Percentiles rank a stretch among this genome's conserved stretches.
phyloP scores from a whole-genome alignment of 2,888 invertebrate species.

The Eurytoma californica region DNA sequence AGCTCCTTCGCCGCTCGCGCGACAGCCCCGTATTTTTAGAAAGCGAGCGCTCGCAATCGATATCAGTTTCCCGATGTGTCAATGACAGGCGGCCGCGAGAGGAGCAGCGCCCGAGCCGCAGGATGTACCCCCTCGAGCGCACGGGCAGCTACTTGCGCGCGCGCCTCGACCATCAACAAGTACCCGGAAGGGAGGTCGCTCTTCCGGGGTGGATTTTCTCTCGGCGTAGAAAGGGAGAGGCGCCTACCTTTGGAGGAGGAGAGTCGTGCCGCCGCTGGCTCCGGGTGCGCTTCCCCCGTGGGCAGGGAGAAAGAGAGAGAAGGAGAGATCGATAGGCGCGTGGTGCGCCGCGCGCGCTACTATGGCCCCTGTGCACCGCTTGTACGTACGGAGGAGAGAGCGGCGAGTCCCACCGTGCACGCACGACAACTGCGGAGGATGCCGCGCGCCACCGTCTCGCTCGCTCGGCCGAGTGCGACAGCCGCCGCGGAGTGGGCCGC shows the following conservation, averaged over 20 bases:
- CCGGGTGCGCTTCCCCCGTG: constrained; percentile 1
- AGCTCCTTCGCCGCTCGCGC: neutral
- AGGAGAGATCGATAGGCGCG: constrained; percentile 35
- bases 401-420: constrained; percentile 1
- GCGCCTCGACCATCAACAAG: constrained; percentile 27
- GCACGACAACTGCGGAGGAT: neutral
- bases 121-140: neutral
- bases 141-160: neutral
- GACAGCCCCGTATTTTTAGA: constrained; percentile 2
- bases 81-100: constrained; percentile 15
- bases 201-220: no score
- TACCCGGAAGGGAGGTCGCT: constrained; percentile 4
- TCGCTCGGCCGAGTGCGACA: constrained; percentile 26
- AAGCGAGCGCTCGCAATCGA: constrained; percentile 17
- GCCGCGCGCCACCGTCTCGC: constrained; percentile 9
- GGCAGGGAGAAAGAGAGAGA: neutral
- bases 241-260: neutral
- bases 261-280: neutral
- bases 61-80: constrained; percentile 30
- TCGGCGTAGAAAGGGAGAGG: neutral
- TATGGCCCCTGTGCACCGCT: neutral
- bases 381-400: no score
- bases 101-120: neutral
- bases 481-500: constrained; percentile 34
- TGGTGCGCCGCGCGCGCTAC: neutral